Conservation (phyloP, 2,113 vertebrate species). For the Solea solea region DNA sequence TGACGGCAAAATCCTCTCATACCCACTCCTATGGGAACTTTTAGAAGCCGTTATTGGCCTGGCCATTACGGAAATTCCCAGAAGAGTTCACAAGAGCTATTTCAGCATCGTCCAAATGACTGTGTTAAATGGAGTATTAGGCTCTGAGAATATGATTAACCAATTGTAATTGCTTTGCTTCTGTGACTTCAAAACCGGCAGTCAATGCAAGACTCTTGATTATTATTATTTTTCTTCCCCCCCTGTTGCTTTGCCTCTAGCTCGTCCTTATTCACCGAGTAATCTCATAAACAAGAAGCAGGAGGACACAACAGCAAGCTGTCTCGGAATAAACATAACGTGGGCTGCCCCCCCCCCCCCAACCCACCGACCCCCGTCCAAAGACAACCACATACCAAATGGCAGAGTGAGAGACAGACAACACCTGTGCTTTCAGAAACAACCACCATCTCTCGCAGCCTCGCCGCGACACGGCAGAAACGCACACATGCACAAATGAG, state of each 20-base stretch:
- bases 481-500: constrained; percentile 39
- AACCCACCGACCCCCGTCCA: no score
- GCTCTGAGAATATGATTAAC: constrained; percentile 69
- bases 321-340: constrained; percentile 7
- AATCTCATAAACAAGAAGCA: constrained; percentile 9
- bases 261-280: not conserved
- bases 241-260: constrained; percentile 17
- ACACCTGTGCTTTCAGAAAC: constrained; percentile 56
- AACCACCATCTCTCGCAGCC: constrained; percentile 50
- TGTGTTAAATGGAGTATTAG: constrained; percentile 74
- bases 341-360: constrained; percentile 6
- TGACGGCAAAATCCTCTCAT: constrained; percentile 67
- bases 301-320: constrained; percentile 3
- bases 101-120: constrained; percentile 66
- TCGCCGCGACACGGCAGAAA: constrained; percentile 40
- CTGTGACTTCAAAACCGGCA: constrained; percentile 61
- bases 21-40: constrained; percentile 65
- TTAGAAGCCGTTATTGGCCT: constrained; percentile 58
- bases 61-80: constrained; percentile 71
- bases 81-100: constrained; percentile 68
- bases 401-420: constrained; percentile 17
- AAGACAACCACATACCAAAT: constrained; percentile 14
- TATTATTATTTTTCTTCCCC: not conserved
- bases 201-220: constrained; percentile 6
- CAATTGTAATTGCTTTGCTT: constrained; percentile 64